phyloP scores from a whole-genome alignment of 2,797 vertebrate species.

The Coranthus polyacanthus region DNA sequence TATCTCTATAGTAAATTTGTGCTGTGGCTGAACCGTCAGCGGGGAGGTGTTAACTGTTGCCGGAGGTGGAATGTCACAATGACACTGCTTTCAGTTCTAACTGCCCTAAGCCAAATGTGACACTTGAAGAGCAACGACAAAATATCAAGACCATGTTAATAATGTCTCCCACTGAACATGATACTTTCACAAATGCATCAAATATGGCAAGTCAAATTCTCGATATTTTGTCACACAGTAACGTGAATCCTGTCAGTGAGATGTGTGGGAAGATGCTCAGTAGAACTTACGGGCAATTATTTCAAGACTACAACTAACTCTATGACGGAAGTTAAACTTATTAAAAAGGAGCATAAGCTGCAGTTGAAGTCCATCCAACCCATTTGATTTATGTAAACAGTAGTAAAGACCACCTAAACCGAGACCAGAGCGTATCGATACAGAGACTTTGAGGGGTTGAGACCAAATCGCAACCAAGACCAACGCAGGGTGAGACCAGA shows the following conservation, averaged over 20 bases:
- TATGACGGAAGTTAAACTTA: too few relatives aligned
- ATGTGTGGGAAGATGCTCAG: conserved; percentile 52
- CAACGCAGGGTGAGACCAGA: too few relatives aligned
- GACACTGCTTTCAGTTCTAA: conserved; percentile 14
- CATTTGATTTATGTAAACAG: too few relatives aligned
- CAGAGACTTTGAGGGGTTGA: too few relatives aligned
- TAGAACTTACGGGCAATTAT: neutral
- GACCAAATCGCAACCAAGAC: too few relatives aligned
- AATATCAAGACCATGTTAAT: conserved; percentile 1
- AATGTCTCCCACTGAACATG: neutral
- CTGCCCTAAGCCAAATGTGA: conserved; percentile 7
- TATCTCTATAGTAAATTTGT: conserved; percentile 3
- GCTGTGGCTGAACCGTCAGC: neutral
- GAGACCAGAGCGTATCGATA: too few relatives aligned
- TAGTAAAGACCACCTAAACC: too few relatives aligned
- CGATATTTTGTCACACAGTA: conserved; percentile 24
- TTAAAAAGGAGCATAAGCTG: too few relatives aligned
- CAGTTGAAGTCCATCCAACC: too few relatives aligned
- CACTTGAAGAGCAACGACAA: conserved; percentile 1
- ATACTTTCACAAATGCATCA: conserved; percentile 11
- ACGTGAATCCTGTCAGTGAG: conserved; percentile 40
- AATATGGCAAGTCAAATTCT: conserved; percentile 5
- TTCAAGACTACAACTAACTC: neutral
- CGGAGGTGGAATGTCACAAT: conserved; percentile 1
- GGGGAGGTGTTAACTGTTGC: neutral